Base-by-base conservation (phyloP, 1,140 invertebrate genomes). In the Drosophila murphyi region DNA sequence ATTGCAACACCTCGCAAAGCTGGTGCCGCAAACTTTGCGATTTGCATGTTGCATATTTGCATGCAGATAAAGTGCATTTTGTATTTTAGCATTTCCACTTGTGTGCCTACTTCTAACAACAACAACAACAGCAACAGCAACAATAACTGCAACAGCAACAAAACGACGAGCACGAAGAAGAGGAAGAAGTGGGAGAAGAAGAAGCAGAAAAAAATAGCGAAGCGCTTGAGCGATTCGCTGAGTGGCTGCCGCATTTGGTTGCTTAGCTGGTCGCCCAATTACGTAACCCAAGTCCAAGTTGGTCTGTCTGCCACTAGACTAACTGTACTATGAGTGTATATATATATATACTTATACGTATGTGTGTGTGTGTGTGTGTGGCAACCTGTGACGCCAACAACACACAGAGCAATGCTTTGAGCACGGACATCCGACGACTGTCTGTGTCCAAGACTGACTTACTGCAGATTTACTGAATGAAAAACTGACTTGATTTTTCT, bases 161-260 rank as follows among this genome's bases (percentile, higher is more conserved):
- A 51, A 43, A 64, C 39, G 10, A 34, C n/a, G 3, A 68, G 37
- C 12, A 50, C 47, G 4, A 10, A 37, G 45, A 57, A 20, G 20
- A 28, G 32, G 37, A 2, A 43, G 10, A 7, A 29, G 52, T n/a
- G 5, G 56, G 2, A 62, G 39, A 6, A 34, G 55, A 10, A 34
- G 29, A 39, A 39, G 37, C 10, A 50, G 39, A 35, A 54, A 28
- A 48, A 56, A 35, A 43, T 55, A 74, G 56, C 72, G 75, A 80
- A 82, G 72, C 83, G 85, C 80, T 89, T 78, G 60, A 89, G 85
- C 83, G 78, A 78, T 80, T 68, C 70, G 52, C 62, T 72, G 56
- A 73, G 70, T 73, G 62, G 62, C 63, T 73, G 70, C 61, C 72
- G 74, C 74, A 69, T 70, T 80, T 62, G 82, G 75, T 62, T 73